These are phyloP conservation scores for Eupithecia tripunctaria DNA, from an alignment of 2,888 invertebrate genomes.

Conservation along the genomic window DNA sequence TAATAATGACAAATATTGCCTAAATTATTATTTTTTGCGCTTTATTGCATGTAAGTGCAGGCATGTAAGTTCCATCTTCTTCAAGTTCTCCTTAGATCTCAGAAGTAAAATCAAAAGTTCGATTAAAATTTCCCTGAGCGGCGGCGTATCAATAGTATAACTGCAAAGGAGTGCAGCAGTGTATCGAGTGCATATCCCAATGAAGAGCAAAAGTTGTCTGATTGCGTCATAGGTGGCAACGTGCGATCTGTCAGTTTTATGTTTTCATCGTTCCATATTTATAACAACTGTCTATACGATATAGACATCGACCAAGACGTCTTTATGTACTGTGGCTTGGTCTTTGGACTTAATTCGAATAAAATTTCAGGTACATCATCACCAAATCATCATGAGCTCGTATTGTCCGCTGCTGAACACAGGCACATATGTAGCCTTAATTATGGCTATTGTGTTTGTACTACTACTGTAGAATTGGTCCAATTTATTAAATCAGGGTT, in stretches of 20 bases:
- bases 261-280: conserved; percentile 5
- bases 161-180: neutral
- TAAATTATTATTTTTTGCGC: neutral
- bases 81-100: neutral
- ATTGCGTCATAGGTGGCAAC: conserved; percentile 20
- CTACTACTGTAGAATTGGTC: neutral
- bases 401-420: too few species aligned
- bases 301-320: neutral
- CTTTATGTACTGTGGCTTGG: neutral
- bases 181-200: neutral
- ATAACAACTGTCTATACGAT: neutral
- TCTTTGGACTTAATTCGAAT: neutral
- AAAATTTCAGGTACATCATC: too few species aligned
- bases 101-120: neutral
- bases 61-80: too few species aligned
- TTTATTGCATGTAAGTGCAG: too few species aligned
- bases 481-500: too few species aligned
- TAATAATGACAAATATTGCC: neutral
- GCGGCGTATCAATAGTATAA: neutral
- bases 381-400: too few species aligned
- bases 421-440: neutral
- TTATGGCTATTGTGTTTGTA: neutral
- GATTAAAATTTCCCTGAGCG: neutral
- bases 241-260: conserved; percentile 15
- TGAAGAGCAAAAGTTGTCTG: conserved; percentile 10